These are phyloP conservation scores for Sphecodes monilicornis DNA, from an alignment of 2,888 invertebrate genomes.

Conservation along the genomic window DNA sequence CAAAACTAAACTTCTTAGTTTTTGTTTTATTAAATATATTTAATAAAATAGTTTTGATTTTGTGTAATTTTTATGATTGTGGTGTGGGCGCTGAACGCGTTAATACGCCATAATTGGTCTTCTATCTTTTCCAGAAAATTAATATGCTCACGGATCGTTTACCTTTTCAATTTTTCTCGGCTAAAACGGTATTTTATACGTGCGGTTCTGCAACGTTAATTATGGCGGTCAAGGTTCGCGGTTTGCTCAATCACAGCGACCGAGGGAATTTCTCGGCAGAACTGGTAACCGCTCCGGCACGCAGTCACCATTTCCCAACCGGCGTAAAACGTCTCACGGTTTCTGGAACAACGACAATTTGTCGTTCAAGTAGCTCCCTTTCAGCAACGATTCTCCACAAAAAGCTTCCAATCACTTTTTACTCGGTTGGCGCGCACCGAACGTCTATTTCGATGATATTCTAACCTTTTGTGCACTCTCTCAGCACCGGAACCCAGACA, in stretches of 20 bases:
- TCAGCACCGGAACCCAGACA: background rate
- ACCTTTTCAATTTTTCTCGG: background rate
- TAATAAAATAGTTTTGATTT: too few relatives aligned
- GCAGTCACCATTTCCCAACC: background rate
- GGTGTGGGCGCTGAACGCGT: too few relatives aligned
- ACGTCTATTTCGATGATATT: background rate
- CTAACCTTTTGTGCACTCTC: background rate
- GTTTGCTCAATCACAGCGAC: constrained; percentile 67
- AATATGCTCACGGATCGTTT: too few relatives aligned
- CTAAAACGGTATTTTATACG: background rate
- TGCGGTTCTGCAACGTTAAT: constrained; percentile 6
- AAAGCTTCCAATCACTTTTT: background rate
- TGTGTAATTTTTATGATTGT: too few relatives aligned
- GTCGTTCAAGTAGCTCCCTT: background rate
- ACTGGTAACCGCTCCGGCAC: constrained; percentile 4
- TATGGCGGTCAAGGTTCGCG: constrained; percentile 66
- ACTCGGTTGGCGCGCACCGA: background rate
- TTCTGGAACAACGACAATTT: background rate
- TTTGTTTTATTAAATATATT: too few relatives aligned
- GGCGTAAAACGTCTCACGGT: background rate
- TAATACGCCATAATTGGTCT: too few relatives aligned
- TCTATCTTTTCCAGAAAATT: too few relatives aligned
- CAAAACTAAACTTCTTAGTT: too few relatives aligned
- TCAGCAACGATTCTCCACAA: too few relatives aligned
- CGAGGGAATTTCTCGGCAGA: constrained; percentile 52